phyloP scores from a whole-genome alignment of 2,888 invertebrate genomes.

The Cryptus armator region DNA sequence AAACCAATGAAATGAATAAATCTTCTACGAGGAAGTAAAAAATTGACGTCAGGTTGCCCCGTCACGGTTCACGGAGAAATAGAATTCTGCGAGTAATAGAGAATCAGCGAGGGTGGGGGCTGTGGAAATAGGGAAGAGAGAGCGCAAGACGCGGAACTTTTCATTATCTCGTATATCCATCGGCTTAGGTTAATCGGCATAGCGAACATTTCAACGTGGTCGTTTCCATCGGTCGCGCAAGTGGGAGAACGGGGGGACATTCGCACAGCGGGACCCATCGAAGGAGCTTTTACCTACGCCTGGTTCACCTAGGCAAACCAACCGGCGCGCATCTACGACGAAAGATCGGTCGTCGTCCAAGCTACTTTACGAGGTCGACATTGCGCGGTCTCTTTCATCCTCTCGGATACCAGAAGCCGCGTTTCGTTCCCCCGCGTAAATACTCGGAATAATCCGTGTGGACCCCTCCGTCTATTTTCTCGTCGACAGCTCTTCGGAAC shows the following conservation, averaged over 20 bases:
- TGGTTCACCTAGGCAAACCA: conserved; percentile 30
- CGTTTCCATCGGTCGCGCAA: conserved; percentile 59
- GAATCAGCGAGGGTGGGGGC: conserved; percentile 25
- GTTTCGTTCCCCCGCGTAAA: conserved; percentile 71
- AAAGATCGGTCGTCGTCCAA: conserved; percentile 57
- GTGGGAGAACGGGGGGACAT: conserved; percentile 64
- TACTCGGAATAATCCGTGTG: conserved; percentile 72
- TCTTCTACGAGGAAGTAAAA: background rate
- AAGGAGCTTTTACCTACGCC: conserved; percentile 6
- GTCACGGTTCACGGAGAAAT: background rate
- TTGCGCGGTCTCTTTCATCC: conserved; percentile 80
- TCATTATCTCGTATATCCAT: conserved; percentile 81
- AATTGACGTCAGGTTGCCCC: background rate
- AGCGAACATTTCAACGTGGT: conserved; percentile 77
- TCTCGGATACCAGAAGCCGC: conserved; percentile 69
- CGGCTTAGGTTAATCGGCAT: conserved; percentile 78
- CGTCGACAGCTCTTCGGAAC: background rate
- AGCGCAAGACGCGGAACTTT: conserved; percentile 77
- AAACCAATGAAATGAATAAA: too few species aligned
- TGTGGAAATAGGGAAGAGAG: conserved; percentile 27
- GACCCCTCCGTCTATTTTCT: conserved; percentile 12
- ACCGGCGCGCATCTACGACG: conserved; percentile 33
- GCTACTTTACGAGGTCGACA: conserved; percentile 80
- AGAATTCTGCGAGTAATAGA: conserved; percentile 1
- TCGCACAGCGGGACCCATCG: conserved; percentile 33